A percentile compares a stretch with the other conserved stretches of the same genome.
Evolutionary conservation across 2,888 invertebrate genomes (phyloP).

Genomic region (Leptopilina syphax): DNA sequence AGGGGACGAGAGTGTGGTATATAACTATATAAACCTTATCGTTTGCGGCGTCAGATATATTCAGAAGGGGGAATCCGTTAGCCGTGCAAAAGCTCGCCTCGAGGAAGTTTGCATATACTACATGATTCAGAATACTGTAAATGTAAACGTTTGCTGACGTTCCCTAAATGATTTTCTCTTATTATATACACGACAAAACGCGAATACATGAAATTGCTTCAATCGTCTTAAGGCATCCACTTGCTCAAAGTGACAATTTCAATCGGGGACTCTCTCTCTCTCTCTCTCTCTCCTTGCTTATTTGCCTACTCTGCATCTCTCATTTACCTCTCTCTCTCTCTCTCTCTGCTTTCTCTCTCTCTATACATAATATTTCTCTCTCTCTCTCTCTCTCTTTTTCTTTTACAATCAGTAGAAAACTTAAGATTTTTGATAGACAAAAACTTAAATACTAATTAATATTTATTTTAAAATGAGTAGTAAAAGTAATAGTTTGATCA

Average conservation of each 20-base stretch:
- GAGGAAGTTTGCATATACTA: slow-evolving; percentile 30
- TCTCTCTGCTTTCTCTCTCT: no score
- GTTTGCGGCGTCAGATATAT: slow-evolving; percentile 33
- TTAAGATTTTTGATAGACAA: no score
- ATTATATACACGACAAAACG: slow-evolving; percentile 10
- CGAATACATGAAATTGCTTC: slow-evolving; percentile 17
- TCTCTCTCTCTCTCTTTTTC: no score
- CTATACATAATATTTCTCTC: no score
- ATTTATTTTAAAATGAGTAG: no score
- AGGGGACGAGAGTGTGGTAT: slow-evolving; percentile 3
- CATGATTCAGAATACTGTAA: slow-evolving; percentile 29
- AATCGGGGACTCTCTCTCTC: not conserved
- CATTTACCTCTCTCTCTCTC: no score
- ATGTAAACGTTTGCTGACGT: slow-evolving; percentile 32
- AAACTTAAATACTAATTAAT: no score
- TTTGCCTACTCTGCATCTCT: no score
- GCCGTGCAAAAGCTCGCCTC: not conserved
- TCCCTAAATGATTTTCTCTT: slow-evolving; percentile 32
- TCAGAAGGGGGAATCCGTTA: slow-evolving; percentile 29
- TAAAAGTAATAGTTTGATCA: no score
- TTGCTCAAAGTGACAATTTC: slow-evolving; percentile 7
- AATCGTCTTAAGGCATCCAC: not conserved
- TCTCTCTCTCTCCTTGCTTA: not conserved
- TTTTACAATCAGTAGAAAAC: no score
- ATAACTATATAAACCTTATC: slow-evolving; percentile 37